phyloP scores from a whole-genome alignment of 2,888 invertebrate genomes.

The Oligia strigilis region DNA sequence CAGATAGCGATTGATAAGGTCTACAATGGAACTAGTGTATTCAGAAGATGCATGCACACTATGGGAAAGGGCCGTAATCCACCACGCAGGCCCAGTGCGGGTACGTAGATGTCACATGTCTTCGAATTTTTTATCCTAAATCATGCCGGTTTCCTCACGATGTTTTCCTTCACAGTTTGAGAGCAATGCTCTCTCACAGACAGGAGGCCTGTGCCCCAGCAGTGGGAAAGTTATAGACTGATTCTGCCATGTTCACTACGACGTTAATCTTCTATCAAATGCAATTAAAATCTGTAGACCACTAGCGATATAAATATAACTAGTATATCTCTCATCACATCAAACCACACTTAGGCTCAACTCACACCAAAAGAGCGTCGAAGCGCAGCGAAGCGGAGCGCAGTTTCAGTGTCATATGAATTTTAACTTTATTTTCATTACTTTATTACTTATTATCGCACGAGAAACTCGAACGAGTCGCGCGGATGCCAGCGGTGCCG shows the following conservation, averaged over 20 bases:
- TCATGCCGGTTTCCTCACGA: background rate
- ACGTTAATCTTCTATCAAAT: background rate
- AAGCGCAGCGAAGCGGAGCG: too few species aligned
- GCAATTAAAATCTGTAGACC: constrained; percentile 2
- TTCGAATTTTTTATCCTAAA: too few species aligned
- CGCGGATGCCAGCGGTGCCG: too few species aligned
- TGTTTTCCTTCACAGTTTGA: background rate
- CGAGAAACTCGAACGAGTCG: too few species aligned
- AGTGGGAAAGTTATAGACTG: background rate
- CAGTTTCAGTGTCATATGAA: too few species aligned
- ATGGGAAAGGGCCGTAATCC: background rate
- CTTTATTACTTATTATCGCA: too few species aligned
- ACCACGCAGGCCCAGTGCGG: background rate
- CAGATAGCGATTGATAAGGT: background rate
- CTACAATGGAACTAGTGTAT: background rate
- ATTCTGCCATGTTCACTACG: background rate
- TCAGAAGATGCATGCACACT: background rate
- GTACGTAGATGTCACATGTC: too few species aligned
- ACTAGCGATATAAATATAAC: background rate
- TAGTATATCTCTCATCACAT: constrained; percentile 4
- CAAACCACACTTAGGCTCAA: constrained; percentile 31
- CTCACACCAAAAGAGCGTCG: too few species aligned
- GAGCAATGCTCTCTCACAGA: background rate
- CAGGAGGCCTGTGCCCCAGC: background rate
- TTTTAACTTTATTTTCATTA: too few species aligned